Evolutionary conservation across 2,888 invertebrate genomes (phyloP).

Genomic region (Abrostola tripartita): DNA sequence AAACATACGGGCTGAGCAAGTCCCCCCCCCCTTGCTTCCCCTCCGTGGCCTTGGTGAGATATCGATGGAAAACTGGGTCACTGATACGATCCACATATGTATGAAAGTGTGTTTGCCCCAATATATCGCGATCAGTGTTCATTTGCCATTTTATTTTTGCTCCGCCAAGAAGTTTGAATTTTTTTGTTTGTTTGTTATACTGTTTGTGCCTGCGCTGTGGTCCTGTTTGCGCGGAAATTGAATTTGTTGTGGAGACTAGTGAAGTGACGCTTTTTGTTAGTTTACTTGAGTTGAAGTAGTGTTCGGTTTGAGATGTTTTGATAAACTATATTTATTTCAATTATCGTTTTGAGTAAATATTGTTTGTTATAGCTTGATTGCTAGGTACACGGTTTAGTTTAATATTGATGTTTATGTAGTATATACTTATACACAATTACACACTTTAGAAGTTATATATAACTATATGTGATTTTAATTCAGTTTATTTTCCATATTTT

Average conservation of each 20-base stretch:
- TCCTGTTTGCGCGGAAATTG: conserved; percentile 51
- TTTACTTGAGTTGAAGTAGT: conserved; percentile 13
- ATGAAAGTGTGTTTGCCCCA: conserved; percentile 33
- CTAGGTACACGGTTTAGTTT: not conserved
- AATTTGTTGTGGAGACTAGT: conserved; percentile 44
- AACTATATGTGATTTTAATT: too few relatives aligned
- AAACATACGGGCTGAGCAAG: conserved; percentile 33
- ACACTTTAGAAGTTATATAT: too few relatives aligned
- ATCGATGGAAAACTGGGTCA: conserved; percentile 72
- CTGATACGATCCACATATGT: conserved; percentile 59
- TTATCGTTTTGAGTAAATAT: not conserved
- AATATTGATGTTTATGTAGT: not conserved
- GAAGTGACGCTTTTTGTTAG: conserved; percentile 31
- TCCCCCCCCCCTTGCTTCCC: conserved; percentile 23
- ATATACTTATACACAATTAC: not conserved
- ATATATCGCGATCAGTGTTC: conserved; percentile 61
- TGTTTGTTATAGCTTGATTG: not conserved
- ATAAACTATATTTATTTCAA: not conserved
- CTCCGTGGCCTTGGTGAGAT: conserved; percentile 68
- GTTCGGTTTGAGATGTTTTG: conserved; percentile 23
- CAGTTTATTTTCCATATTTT: too few relatives aligned
- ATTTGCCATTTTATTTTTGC: conserved; percentile 60
- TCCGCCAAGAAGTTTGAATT: conserved; percentile 48
- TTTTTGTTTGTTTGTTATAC: conserved; percentile 33
- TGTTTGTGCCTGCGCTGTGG: conserved; percentile 27